Conservation (phyloP, 1,140 invertebrate species). For the Acromyrmex heyeri region DNA sequence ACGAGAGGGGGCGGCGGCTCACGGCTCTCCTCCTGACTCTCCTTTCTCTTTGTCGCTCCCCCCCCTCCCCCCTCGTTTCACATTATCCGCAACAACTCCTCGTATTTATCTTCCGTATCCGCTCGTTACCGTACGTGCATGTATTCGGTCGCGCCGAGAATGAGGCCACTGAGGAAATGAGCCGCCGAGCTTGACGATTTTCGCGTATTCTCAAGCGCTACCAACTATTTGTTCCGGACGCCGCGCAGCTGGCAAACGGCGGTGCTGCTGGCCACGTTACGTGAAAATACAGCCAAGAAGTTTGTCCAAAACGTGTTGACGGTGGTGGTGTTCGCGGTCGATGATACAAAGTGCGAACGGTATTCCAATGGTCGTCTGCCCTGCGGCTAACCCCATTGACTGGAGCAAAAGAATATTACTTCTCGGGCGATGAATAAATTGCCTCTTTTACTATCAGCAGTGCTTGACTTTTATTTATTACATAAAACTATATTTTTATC, state of each 20-base stretch:
- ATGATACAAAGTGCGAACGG: slow-evolving; percentile 31
- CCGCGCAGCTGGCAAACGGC: slow-evolving; percentile 34
- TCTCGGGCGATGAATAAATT: not conserved
- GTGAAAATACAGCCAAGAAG: slow-evolving; percentile 55
- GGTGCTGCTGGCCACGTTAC: slow-evolving; percentile 13
- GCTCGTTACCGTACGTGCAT: slow-evolving; percentile 48
- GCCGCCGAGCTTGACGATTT: slow-evolving; percentile 45
- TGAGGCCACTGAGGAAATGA: slow-evolving; percentile 58
- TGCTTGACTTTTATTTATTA: not conserved
- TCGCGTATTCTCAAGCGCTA: slow-evolving; percentile 26
- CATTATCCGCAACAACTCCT: slow-evolving; percentile 71
- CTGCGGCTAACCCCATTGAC: slow-evolving; percentile 24
- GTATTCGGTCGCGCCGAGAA: slow-evolving; percentile 32
- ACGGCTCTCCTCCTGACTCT: not conserved
- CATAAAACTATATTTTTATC: not conserved
- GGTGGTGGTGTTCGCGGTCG: slow-evolving; percentile 43
- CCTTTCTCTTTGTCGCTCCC: not conserved
- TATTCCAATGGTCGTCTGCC: slow-evolving; percentile 2
- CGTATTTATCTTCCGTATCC: slow-evolving; percentile 72
- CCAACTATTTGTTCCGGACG: slow-evolving; percentile 41
- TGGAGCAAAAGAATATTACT: slow-evolving; percentile 19
- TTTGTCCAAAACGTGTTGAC: slow-evolving; percentile 31
- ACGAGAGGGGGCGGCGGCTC: not conserved
- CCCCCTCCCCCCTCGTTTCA: slow-evolving; percentile 33
- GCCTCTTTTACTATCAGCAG: not conserved